Conservation (phyloP, 2,797 vertebrate genomes). For the Otolemur crassicaudatus region DNA sequence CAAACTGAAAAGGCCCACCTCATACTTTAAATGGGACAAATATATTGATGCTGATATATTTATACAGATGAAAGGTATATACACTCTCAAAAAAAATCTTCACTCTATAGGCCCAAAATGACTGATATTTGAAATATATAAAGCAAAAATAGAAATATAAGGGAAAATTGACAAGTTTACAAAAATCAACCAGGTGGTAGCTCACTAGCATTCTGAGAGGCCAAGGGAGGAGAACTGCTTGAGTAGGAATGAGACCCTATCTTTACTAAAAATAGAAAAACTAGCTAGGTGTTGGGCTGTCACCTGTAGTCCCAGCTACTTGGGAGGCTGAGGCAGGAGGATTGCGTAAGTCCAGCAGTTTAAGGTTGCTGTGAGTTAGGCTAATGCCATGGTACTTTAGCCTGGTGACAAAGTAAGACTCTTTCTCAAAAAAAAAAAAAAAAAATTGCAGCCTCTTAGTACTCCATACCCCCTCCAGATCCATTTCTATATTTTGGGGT, state of each 20-base stretch:
- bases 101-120: background rate
- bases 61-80: background rate
- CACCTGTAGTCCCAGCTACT: no score
- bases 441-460: background rate
- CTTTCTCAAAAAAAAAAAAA: background rate
- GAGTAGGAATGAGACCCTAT: no score
- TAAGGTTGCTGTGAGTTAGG: no score
- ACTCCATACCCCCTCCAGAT: background rate
- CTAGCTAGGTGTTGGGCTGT: no score
- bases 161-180: background rate
- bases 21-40: background rate
- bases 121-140: constrained; percentile 14
- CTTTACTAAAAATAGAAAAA: no score
- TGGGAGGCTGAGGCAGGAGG: no score
- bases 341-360: no score
- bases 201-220: background rate
- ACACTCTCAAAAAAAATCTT: background rate
- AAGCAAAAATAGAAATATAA: constrained; percentile 32
- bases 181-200: background rate
- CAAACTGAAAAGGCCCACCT: background rate
- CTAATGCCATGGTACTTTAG: no score
- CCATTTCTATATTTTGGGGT: background rate
- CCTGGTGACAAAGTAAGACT: no score
- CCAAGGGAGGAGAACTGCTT: no score
- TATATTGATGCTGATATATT: background rate